Evolutionary conservation across 2,113 vertebrate species (phyloP).

Genomic region (Gnathochromis pfefferi): DNA sequence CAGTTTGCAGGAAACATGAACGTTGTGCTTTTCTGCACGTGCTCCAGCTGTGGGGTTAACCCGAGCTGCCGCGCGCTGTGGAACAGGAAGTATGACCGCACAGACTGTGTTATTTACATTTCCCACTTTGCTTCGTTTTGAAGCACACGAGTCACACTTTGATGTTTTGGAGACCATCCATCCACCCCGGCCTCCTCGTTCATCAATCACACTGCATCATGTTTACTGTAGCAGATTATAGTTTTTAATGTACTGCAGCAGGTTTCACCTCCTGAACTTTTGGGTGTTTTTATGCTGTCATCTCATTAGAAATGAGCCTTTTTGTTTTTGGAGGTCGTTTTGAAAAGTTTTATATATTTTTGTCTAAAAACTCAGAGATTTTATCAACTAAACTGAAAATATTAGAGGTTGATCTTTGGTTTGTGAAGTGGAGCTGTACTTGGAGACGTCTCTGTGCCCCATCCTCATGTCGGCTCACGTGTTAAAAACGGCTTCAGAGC

Average conservation of each 20-base stretch:
- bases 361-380: neutral
- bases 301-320: neutral
- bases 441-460: neutral
- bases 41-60: neutral
- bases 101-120: neutral
- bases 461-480: neutral
- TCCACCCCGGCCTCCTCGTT: neutral
- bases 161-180: neutral
- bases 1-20: neutral
- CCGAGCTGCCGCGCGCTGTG: accelerated
- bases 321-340: neutral
- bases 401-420: neutral
- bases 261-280: neutral
- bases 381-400: neutral
- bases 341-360: neutral
- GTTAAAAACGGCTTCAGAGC: neutral
- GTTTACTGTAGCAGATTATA: neutral
- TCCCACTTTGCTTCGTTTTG: neutral
- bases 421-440: neutral
- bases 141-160: accelerated
- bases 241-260: neutral
- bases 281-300: neutral
- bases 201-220: accelerated
- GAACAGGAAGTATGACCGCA: neutral
- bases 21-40: neutral